Evolutionary conservation across 2,797 vertebrate species (phyloP).

Genomic region (Macropus fuliginosus): DNA sequence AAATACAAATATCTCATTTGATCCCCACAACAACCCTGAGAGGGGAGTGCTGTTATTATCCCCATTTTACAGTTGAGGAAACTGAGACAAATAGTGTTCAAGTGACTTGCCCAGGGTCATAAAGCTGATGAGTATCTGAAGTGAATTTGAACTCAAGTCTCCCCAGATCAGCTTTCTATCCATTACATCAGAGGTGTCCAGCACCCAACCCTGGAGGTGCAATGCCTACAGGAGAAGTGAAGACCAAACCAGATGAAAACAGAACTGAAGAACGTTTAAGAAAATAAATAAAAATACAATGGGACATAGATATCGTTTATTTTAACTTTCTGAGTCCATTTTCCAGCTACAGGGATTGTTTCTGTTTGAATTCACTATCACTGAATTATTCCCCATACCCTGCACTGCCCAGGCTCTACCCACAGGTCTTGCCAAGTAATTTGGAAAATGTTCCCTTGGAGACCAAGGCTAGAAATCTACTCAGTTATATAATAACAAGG

Average conservation of each 20-base stretch:
- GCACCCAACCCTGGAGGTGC: neutral
- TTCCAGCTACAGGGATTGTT: neutral
- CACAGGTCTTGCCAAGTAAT: neutral
- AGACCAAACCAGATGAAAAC: neutral
- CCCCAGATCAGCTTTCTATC: neutral
- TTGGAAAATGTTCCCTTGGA: neutral
- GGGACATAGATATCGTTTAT: no score
- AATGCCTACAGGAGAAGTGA: neutral
- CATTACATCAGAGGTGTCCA: neutral
- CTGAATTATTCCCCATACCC: neutral
- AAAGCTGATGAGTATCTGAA: neutral
- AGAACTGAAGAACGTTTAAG: neutral
- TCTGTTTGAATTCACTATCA: neutral
- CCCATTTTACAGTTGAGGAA: neutral
- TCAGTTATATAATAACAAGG: neutral
- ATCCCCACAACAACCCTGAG: neutral
- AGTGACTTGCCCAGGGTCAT: neutral
- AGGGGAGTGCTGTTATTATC: neutral
- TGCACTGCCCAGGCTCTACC: accelerated
- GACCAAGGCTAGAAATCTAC: neutral
- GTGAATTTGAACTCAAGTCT: neutral
- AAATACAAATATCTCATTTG: neutral
- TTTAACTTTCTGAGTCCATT: neutral
- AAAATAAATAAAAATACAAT: neutral
- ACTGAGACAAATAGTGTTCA: neutral